Evolutionary conservation across 2,797 vertebrate genomes (phyloP), one percentile per base, ranked within the genome.

Genomic region (Molossus molossus): DNA sequence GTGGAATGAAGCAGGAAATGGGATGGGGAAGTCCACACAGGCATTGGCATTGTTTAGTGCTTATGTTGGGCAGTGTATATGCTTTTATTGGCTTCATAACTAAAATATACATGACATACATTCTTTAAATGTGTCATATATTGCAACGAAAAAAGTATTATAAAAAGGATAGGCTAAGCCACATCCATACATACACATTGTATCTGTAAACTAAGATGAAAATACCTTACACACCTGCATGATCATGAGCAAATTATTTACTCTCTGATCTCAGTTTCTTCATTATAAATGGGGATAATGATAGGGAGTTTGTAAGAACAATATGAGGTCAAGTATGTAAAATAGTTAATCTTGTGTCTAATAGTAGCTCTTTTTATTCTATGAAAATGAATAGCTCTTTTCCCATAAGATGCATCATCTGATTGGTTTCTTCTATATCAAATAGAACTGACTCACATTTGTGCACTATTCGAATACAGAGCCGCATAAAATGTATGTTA

Each of bases 331-430:
- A 89, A 64, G 55, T 37, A 83, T 48, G 20, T 33, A 65, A 94
- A 96, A 90, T 85, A 81, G 14, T 89, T 95, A 21, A 84, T 67
- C 25, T 83, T 72, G 4, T 48, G 14, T 84, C 29, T 87, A 57
- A 83, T 17, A 64, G 23, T 48, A 77, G 8, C 5, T 65, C 64
- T 77, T 94, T 27, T 37, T 50, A 48, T 50, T 80, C n/a, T 29
- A 33, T 50, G 48, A 69, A 29, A 84, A 62, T 72, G 23, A 89
- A 53, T 8, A 90, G 45, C 27, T 55, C 21, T 72, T 93, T 91
- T 85, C 33, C 45, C 11, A 45, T 76, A 79, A 57, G 40, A 33
- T 53, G 4, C 1, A 40, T 72, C 40, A 48, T 82, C 84, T 79
- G 23, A 45, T 10, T 87, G 55, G 17, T 79, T 77, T 97, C 58